phyloP scores from a whole-genome alignment of 2,113 vertebrate genomes.

The Uria aalge region DNA sequence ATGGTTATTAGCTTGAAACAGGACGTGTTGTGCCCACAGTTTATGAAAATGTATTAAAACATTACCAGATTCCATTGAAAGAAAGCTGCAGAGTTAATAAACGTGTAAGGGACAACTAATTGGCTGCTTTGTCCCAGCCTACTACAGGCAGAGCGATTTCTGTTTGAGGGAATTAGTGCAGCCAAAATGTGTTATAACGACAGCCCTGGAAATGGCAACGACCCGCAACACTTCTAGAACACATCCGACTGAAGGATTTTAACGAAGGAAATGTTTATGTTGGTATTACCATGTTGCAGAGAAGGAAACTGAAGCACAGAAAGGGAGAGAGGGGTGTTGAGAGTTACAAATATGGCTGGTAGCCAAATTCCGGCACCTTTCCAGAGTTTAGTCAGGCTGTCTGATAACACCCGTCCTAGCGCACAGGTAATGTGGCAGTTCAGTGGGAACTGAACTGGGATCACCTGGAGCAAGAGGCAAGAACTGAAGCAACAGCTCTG shows the following conservation, averaged over 20 bases:
- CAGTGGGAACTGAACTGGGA: not conserved
- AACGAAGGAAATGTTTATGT: not conserved
- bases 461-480: not conserved
- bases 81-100: conserved; percentile 54
- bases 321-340: not conserved
- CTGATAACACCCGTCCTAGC: not conserved
- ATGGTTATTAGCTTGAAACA: conserved; percentile 55
- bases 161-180: conserved; percentile 21
- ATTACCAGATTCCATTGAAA: conserved; percentile 47
- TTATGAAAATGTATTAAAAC: conserved; percentile 62
- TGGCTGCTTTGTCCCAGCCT: conserved; percentile 55
- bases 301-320: not conserved
- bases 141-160: conserved; percentile 22
- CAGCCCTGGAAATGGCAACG: conserved; percentile 21
- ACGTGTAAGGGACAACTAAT: conserved; percentile 37
- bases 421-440: rapidly evolving
- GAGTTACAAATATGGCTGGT: not conserved
- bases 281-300: not conserved
- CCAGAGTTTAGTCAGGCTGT: not conserved
- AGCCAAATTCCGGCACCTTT: not conserved
- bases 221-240: not conserved
- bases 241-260: not conserved
- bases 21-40: conserved; percentile 59
- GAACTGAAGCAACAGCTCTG: not conserved
- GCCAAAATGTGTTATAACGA: not conserved